Evolutionary conservation across 1,140 invertebrate genomes (phyloP).

Genomic region (Drosophila auraria): DNA sequence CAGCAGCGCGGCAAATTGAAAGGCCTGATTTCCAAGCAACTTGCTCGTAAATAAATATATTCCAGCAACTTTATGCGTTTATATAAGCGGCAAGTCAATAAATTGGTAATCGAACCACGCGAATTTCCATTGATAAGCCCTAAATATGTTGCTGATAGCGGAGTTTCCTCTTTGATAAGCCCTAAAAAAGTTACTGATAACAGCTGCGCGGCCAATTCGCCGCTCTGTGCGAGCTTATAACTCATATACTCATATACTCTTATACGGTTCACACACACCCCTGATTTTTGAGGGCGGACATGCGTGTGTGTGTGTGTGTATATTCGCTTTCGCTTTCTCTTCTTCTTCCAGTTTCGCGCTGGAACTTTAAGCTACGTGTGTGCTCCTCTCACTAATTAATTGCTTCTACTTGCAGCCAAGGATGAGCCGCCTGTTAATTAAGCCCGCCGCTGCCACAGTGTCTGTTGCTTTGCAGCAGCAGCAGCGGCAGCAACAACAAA

Average conservation of each 20-base stretch:
- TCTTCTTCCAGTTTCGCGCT: constrained; percentile 14
- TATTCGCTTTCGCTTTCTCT: not conserved
- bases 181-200: constrained; percentile 13
- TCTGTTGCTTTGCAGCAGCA: constrained; percentile 35
- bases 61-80: not conserved
- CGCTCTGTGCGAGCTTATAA: constrained; percentile 1
- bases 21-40: not conserved
- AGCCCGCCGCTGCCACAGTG: constrained; percentile 49
- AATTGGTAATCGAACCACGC: constrained; percentile 25
- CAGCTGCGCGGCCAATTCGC: constrained; percentile 17
- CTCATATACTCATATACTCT: constrained; percentile 9
- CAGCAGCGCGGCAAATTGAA: constrained; percentile 20
- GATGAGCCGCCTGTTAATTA: constrained; percentile 56
- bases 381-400: not conserved
- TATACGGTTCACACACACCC: constrained; percentile 14
- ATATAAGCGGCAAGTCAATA: constrained; percentile 6
- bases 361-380: constrained; percentile 13
- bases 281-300: constrained; percentile 7
- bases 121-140: constrained; percentile 19
- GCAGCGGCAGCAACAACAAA: constrained; percentile 53
- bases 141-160: constrained; percentile 10
- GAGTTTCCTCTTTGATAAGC: constrained; percentile 8
- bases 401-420: constrained; percentile 13
- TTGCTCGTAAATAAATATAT: not conserved
- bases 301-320: not conserved